Percentiles rank a stretch among this genome's conserved stretches.
phyloP scores from a whole-genome alignment of 2,113 vertebrate species.

The Willisornis vidua region DNA sequence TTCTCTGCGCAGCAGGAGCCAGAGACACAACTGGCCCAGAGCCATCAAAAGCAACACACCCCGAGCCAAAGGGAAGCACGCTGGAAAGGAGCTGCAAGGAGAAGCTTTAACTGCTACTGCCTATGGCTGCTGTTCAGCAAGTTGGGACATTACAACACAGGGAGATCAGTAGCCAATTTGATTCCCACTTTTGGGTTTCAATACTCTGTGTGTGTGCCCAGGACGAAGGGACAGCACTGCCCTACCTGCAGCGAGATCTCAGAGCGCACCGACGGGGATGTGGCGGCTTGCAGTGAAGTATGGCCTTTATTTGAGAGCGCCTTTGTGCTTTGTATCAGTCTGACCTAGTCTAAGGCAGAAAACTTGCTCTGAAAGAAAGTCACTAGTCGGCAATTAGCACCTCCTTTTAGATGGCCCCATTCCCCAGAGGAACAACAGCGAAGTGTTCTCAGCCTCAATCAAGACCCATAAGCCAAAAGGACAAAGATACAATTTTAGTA shows the following conservation, averaged over 20 bases:
- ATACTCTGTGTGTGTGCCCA: rapidly evolving
- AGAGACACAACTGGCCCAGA: neutral
- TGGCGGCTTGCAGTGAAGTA: neutral
- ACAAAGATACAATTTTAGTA: conserved; percentile 2
- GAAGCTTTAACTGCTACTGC: neutral
- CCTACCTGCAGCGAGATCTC: neutral
- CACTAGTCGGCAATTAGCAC: neutral
- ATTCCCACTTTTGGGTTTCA: neutral
- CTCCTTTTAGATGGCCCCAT: neutral
- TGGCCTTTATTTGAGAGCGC: neutral
- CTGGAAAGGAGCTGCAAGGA: neutral
- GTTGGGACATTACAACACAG: neutral
- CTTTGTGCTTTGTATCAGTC: neutral
- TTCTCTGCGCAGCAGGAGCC: neutral
- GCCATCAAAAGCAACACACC: neutral
- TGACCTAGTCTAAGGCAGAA: neutral
- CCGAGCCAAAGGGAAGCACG: neutral
- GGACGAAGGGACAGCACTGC: neutral
- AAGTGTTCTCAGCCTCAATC: neutral
- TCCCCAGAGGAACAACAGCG: neutral
- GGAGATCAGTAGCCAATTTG: neutral
- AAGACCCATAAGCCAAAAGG: conserved; percentile 9
- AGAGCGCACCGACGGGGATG: neutral
- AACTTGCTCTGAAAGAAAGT: neutral
- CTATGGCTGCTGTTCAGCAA: neutral